Percentiles rank a stretch among this genome's conserved stretches.
These are phyloP conservation scores for Elachura formosa DNA, from an alignment of 2,113 vertebrate genomes.

Conservation along the genomic window DNA sequence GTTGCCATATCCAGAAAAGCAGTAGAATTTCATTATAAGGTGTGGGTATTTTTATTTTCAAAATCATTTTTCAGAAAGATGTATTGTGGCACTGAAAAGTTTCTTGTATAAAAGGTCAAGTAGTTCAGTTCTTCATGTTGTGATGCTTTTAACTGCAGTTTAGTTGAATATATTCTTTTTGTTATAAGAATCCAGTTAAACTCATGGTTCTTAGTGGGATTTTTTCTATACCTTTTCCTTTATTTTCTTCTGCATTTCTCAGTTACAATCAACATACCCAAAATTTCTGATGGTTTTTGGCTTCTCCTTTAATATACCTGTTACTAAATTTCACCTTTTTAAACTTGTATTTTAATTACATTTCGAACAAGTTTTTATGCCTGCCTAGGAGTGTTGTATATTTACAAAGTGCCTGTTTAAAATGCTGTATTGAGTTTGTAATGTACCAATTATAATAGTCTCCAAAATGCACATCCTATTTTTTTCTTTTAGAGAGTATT, in stretches of 20 bases:
- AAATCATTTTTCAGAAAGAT: not conserved
- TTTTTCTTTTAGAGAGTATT: not conserved
- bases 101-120: not conserved
- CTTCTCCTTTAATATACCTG: not conserved
- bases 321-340: not conserved
- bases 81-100: not conserved
- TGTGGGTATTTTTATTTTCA: not conserved
- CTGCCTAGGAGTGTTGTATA: not conserved
- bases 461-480: not conserved
- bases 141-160: not conserved
- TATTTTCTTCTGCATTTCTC: not conserved
- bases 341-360: not conserved
- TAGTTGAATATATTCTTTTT: not conserved
- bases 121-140: accelerated
- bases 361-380: not conserved
- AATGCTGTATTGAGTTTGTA: not conserved
- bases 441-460: not conserved
- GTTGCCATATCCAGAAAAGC: not conserved
- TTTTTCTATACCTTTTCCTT: not conserved
- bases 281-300: not conserved
- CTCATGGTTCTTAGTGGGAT: not conserved
- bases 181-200: not conserved
- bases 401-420: not conserved
- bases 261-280: not conserved
- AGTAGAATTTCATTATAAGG: not conserved